Base-by-base conservation (phyloP, 2,888 invertebrate species). In the Oligia strigilis region DNA sequence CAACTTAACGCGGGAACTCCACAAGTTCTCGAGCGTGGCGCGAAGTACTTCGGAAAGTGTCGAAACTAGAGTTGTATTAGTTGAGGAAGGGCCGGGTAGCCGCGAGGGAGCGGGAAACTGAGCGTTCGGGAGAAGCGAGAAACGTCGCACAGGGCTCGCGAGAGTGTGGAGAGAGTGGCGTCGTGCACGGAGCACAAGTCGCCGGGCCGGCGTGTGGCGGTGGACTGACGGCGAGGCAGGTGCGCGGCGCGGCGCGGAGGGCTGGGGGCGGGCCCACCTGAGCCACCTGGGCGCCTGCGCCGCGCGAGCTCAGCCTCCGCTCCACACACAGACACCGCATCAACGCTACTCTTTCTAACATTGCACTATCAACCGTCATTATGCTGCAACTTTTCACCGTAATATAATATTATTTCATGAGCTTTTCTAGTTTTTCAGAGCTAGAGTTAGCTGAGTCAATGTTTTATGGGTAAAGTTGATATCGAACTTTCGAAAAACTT, bases 211-310 rank as follows among this genome's bases (percentile, higher is more conserved):
- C 94, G 95, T 94, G 92, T 94, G 95, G 95, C 95, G 93, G 91
- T 95, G 94, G 94, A 95, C 95, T 95, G 95, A 94, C 93, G 93
- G 92, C 92, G 95, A 92, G 94, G 95, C 95, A 95, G 96, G 95
- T 95, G 96, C 95, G 96, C 94, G 95, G 95, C 93, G 94, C 78
- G 89, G 93, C 93, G 95, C 93, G 95, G 95, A 90, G 94, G 92
- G 93, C 93, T 94, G 96, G 97, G 95, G 97, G 97, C 96, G 96
- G 96, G 95, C 95, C 95, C 95, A 96, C 97, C 97, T 96, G 96
- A 93, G 93, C 92, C 97, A 97, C 97, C 97, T 97, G 96, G 95
- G 97, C 97, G 97, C 97, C 93, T 95, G 97, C 97, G 97, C 94
- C 94, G 92, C 94, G 93, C 85, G 90, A 90, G 81, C 87, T 85